Evolutionary conservation across 2,113 vertebrate species (phyloP).

Genomic region (Trichechus manatus): DNA sequence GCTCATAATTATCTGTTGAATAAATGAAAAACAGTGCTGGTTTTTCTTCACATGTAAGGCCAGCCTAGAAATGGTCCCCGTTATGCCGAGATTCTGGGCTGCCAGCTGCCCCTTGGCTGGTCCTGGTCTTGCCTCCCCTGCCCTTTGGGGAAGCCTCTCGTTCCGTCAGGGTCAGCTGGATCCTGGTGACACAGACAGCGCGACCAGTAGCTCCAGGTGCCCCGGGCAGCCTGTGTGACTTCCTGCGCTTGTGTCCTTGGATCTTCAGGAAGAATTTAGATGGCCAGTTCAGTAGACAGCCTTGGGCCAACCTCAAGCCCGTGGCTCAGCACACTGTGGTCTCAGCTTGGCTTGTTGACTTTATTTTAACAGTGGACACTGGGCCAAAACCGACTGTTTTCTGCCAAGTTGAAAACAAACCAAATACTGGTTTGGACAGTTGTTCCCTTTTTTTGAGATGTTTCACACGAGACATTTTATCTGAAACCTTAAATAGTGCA

Average conservation of each 20-base stretch:
- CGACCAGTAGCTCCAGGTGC: background rate
- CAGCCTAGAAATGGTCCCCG: background rate
- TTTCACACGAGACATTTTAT: background rate
- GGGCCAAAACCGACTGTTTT: background rate
- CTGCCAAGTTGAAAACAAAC: conserved; percentile 30
- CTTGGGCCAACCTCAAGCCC: background rate
- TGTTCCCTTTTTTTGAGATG: background rate
- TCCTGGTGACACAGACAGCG: rapidly evolving
- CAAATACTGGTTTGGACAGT: background rate
- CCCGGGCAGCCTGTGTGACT: background rate
- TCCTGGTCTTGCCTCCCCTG: background rate
- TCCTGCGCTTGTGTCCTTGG: background rate
- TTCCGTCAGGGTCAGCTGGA: background rate
- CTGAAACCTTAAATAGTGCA: background rate
- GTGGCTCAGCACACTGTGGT: background rate
- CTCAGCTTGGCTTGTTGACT: background rate
- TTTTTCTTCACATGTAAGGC: background rate
- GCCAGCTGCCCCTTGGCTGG: rapidly evolving
- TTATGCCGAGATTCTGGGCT: background rate
- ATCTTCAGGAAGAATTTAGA: background rate
- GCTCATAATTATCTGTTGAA: background rate
- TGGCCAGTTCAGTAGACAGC: background rate
- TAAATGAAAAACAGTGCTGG: background rate
- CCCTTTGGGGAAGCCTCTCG: background rate
- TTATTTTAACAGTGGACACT: background rate